A percentile compares a stretch with the other conserved stretches of the same genome.
Evolutionary conservation across 2,888 invertebrate species (phyloP).

Genomic region (Brachyptera putata): DNA sequence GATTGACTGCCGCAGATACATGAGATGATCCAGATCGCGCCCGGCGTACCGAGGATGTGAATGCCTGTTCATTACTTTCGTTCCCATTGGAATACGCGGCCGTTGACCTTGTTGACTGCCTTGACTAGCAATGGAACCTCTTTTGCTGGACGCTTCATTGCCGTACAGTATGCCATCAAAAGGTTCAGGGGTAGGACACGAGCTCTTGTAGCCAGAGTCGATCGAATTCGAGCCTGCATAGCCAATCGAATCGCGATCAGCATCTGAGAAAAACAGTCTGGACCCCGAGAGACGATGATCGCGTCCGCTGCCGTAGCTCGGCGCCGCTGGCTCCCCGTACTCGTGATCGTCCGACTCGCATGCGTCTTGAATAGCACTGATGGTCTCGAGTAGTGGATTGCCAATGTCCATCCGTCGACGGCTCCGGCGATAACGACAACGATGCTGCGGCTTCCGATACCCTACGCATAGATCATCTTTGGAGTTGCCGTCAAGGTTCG

Average conservation of each 20-base stretch:
- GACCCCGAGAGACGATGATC: constrained; percentile 24
- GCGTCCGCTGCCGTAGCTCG: constrained; percentile 19
- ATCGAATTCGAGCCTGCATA: constrained; percentile 42
- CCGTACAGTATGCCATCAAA: constrained; percentile 38
- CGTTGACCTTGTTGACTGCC: constrained; percentile 32
- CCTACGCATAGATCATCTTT: constrained; percentile 33
- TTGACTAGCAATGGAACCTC: constrained; percentile 35
- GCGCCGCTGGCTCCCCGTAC: constrained; percentile 15
- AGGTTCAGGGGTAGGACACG: constrained; percentile 42
- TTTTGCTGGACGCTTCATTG: constrained; percentile 27
- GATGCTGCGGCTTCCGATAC: constrained; percentile 31
- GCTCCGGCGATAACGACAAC: constrained; percentile 30
- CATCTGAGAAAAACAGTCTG: constrained; percentile 32
- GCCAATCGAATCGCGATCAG: constrained; percentile 40
- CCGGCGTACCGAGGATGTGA: constrained; percentile 33
- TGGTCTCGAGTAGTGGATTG: constrained; percentile 42
- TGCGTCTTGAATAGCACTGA: constrained; percentile 39
- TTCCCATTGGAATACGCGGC: constrained; percentile 41
- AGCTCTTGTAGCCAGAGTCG: constrained; percentile 43
- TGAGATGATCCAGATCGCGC: constrained; percentile 38
- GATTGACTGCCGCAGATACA: constrained; percentile 39
- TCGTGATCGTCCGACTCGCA: constrained; percentile 38
- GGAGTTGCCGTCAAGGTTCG: constrained; percentile 28
- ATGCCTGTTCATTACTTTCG: constrained; percentile 38
- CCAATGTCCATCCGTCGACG: constrained; percentile 31